Evolutionary conservation across 2,888 invertebrate species (phyloP), one percentile per base, ranked within the genome.

Genomic region (Acheta domesticus): DNA sequence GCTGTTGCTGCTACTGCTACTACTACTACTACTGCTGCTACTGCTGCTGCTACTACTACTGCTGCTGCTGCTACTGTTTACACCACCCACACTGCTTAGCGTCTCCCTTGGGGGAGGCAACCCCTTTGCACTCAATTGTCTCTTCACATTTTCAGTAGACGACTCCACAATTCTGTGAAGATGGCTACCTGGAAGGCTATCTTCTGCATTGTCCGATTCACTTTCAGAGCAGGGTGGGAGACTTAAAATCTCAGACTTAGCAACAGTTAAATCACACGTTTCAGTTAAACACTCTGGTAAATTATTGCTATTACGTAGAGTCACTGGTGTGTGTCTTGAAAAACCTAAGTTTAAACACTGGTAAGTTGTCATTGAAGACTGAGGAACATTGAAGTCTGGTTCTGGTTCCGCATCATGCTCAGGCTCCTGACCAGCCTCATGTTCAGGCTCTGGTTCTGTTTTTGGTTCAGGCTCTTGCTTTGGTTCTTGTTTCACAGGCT

Each of bases 201-300:
- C 62, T 62, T 62, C 62, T 19, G 62, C 62, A 62, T 62, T 62
- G 62, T 62, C 62, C 14, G 62, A 62, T n/a, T 62, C 62, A 62
- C 62, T 62, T 62, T 62, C 62, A 62, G 62, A 62, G 62, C 62
- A 62, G 62, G n/a, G 16, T 14, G 62, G 62, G n/a, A 62, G 62
- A n/a, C 62, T 62, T 3, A 62, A n/a, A 62, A 19, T 62, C 14
- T 14, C 62, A 4, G 62, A 14, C n/a, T 62, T 62, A 3, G n/a
- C 19, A 79, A 48, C 12, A 73, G 76, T 74, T 77, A 80, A 74
- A 74, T 19, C 20, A 79, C 50, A n/a, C 78, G 80, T 76, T 79
- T 80, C 19, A 76, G 48, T 23, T 75, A 80, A 11, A 75, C 80
- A 21, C 76, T 19, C 23, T 36, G 74, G 19, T 16, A 76, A 19